Base-by-base conservation (phyloP, 2,113 vertebrate species). In the Pluvialis apricaria region DNA sequence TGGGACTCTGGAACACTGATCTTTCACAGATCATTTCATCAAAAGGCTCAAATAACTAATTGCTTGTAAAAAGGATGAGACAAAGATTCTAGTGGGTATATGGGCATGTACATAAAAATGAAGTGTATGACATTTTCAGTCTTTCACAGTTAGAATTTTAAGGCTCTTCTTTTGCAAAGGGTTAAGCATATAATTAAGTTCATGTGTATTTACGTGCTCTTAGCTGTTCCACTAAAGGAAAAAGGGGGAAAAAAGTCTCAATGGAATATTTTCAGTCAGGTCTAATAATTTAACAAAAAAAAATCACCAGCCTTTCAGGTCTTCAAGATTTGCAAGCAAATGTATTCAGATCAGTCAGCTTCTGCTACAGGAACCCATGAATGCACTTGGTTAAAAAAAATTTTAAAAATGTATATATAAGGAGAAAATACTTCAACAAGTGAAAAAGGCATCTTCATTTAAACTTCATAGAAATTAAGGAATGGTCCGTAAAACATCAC, bases 11-110 rank as follows among this genome's bases (percentile, higher is more conserved):
- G 52, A 94, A 92, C 60, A 71, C n/a, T 60, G 40, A 57, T 87
- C 57, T 94, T 92, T 82, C 86, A 89, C 66, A 92, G 49, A 69
- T 61, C 70, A 82, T 95, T 95, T 94, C 18, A 69, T 92, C 47
- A 92, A 73, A 89, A 79, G 15, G 40, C 28, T 95, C 38, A 87
- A 21, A 61, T 51, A 76, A 76, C 22, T 88, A 70, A 70, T 86
- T 92, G 17, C 18, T 88, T 62, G 15, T 54, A 29, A 94, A 70
- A 31, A 88, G 31, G 16, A 65, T 79, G 58, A 89, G 45, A 31
- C 42, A 89, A 75, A 92, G 8, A 13, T 83, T 64, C 73, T 82
- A 21, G 21, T 60, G 32, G 7, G 6, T 55, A n/a, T 32, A 34
- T 34, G 8, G 34, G 15, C 19, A 64, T 19, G 12, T 44, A 22